phyloP scores from a whole-genome alignment of 2,888 invertebrate genomes.

The Cosmia trapezina region DNA sequence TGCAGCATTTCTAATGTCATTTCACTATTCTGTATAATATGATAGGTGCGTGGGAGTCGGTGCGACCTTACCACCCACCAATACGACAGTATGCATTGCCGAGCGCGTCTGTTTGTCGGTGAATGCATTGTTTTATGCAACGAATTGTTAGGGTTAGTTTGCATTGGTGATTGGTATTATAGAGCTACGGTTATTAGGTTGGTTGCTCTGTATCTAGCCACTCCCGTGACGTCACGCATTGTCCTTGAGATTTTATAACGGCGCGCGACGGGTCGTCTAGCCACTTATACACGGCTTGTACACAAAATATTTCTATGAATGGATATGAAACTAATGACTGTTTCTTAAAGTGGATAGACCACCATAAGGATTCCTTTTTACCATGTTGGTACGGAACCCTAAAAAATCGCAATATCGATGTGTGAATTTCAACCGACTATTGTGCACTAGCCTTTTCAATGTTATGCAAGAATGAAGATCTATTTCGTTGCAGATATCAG shows the following conservation, averaged over 20 bases:
- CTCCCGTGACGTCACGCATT: too few species aligned
- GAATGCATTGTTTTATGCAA: slow-evolving; percentile 49
- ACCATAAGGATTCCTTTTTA: too few species aligned
- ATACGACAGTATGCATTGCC: slow-evolving; percentile 16
- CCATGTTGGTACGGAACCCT: too few species aligned
- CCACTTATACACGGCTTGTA: too few species aligned
- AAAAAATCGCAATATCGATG: background rate
- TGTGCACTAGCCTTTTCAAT: slow-evolving; percentile 31
- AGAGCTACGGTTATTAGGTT: too few species aligned
- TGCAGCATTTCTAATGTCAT: slow-evolving; percentile 54
- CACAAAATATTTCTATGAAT: too few species aligned
- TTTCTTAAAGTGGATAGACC: too few species aligned
- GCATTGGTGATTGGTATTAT: background rate
- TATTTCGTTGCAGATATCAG: slow-evolving; percentile 58
- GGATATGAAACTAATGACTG: too few species aligned
- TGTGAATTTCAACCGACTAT: background rate
- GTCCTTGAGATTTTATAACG: too few species aligned
- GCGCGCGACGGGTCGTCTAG: too few species aligned
- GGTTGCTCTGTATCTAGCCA: too few species aligned
- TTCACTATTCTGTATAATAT: slow-evolving; percentile 43
- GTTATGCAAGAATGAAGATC: slow-evolving; percentile 69
- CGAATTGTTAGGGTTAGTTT: slow-evolving; percentile 15
- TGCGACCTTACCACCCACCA: slow-evolving; percentile 62
- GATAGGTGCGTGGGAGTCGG: slow-evolving; percentile 53
- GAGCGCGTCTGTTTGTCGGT: slow-evolving; percentile 14